Conservation (phyloP, 2,888 invertebrate species). For the Aspidapion aeneum region DNA sequence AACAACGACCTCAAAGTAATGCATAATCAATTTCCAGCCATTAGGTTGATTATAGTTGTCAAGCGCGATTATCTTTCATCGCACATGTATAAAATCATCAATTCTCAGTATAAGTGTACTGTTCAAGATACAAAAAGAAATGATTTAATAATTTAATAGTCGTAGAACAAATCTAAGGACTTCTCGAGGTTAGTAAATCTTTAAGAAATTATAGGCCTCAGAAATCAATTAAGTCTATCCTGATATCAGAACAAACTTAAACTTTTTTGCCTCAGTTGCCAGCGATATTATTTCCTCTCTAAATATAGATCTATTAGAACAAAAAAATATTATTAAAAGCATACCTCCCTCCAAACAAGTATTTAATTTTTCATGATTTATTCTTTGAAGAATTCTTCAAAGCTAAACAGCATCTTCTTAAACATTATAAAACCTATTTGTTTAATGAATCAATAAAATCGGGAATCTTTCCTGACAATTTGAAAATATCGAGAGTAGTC, state of each 20-base stretch:
- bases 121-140: conserved; percentile 1
- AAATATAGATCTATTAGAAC: not conserved
- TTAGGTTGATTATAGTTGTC: not conserved
- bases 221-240: too few species aligned
- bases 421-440: too few species aligned
- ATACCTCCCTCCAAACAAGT: not conserved
- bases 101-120: not conserved
- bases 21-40: not conserved
- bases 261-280: not conserved
- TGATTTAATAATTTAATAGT: not conserved
- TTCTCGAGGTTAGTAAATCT: not conserved
- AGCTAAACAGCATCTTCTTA: too few species aligned
- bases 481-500: not conserved
- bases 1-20: not conserved
- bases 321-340: not conserved
- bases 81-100: not conserved
- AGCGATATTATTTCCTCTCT: not conserved
- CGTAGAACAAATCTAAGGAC: not conserved
- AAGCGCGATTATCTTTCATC: not conserved
- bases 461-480: not conserved
- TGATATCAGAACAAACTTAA: too few species aligned
- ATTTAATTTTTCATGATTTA: not conserved
- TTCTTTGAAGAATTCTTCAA: not conserved
- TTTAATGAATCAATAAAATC: not conserved
- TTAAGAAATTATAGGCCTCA: too few species aligned